A percentile compares a stretch with the other conserved stretches of the same genome.
phyloP scores from a whole-genome alignment of 2,113 vertebrate species.

The Gasterosteus aculeatus region DNA sequence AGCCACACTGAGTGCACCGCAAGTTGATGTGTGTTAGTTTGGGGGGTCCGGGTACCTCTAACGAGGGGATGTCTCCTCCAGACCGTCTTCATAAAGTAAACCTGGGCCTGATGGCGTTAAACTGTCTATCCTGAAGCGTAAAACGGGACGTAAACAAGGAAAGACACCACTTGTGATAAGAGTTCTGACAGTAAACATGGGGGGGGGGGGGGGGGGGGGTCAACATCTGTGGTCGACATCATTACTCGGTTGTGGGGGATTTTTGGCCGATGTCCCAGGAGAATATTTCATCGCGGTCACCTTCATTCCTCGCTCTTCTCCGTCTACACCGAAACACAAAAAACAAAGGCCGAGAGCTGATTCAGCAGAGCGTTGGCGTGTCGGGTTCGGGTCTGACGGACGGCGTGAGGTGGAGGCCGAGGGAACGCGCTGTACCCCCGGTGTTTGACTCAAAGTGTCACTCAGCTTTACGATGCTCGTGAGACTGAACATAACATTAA shows the following conservation, averaged over 20 bases:
- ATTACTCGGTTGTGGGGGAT: too few species aligned
- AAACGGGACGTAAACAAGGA: conserved; percentile 46
- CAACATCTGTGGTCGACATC: too few species aligned
- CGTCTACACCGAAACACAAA: too few species aligned
- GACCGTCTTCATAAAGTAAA: conserved; percentile 49
- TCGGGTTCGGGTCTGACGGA: background rate
- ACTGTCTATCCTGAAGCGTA: conserved; percentile 53
- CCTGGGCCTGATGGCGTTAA: conserved; percentile 35
- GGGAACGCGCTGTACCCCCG: background rate
- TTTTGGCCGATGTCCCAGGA: too few species aligned
- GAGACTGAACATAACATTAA: conserved; percentile 13
- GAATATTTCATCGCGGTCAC: too few species aligned
- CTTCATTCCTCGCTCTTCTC: background rate
- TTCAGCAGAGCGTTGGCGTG: conserved; percentile 13
- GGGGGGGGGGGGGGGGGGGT: background rate
- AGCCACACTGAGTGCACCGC: background rate
- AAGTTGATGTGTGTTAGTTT: background rate
- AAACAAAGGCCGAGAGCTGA: conserved; percentile 5
- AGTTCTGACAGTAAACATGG: conserved; percentile 59
- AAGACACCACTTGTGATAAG: conserved; percentile 54
- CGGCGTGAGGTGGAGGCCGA: background rate
- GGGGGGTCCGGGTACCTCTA: background rate
- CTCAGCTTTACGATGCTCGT: conserved; percentile 4
- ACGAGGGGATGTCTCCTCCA: conserved; percentile 11
- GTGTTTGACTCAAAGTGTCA: conserved; percentile 2